These are phyloP conservation scores for Papilio elwesi DNA, from an alignment of 2,888 invertebrate species.

Conservation along the genomic window DNA sequence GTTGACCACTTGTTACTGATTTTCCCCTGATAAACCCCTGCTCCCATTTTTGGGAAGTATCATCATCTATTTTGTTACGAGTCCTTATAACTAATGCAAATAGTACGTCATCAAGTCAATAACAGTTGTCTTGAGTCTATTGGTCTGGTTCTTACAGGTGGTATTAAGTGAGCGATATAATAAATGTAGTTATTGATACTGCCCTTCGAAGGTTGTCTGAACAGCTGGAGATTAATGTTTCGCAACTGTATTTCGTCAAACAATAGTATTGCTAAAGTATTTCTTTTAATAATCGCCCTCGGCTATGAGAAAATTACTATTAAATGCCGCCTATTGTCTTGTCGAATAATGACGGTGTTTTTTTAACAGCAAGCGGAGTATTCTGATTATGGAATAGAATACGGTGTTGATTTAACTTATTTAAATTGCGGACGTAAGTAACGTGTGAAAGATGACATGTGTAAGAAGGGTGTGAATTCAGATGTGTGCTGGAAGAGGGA, in stretches of 20 bases:
- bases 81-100: no score
- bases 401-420: background rate
- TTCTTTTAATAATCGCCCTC: constrained; percentile 54
- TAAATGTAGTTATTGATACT: background rate
- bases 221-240: constrained; percentile 35
- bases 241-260: constrained; percentile 51
- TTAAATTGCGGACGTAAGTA: background rate
- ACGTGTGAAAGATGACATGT: no score
- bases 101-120: no score
- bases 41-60: no score
- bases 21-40: no score
- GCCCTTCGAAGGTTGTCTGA: background rate
- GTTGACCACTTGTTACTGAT: no score
- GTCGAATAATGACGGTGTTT: constrained; percentile 45
- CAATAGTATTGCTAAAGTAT: constrained; percentile 67
- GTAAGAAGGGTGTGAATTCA: no score
- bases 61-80: no score
- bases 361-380: constrained; percentile 32
- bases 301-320: constrained; percentile 59
- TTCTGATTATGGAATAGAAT: constrained; percentile 20
- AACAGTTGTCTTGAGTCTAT: background rate
- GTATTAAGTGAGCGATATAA: background rate
- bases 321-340: constrained; percentile 58
- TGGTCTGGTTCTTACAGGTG: background rate
- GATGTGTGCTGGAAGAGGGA: no score